Evolutionary conservation across 2,113 vertebrate species (phyloP).

Genomic region (Gallinago paraguaiae): DNA sequence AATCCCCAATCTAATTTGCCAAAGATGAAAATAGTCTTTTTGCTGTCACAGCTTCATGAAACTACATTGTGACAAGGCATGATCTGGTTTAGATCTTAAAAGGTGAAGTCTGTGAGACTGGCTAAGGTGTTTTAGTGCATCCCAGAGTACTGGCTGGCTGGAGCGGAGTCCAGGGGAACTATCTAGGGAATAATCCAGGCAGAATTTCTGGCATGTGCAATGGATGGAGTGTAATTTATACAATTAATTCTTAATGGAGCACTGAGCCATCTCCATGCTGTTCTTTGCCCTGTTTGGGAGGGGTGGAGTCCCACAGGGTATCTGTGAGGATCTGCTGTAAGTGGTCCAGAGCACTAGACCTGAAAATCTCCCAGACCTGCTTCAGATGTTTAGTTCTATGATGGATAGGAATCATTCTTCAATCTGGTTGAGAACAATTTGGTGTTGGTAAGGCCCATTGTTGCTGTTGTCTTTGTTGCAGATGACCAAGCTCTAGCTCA

Average conservation of each 20-base stretch:
- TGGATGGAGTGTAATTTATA: background rate
- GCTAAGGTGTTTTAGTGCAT: background rate
- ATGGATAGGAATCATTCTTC: background rate
- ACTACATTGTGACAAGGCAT: background rate
- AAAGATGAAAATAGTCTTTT: background rate
- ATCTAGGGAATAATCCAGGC: background rate
- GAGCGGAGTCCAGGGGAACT: background rate
- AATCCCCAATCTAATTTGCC: background rate
- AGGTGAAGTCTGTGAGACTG: background rate
- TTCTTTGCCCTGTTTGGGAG: background rate
- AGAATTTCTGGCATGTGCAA: background rate
- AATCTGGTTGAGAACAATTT: background rate
- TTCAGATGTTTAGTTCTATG: background rate
- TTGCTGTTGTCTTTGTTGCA: background rate
- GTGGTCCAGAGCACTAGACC: background rate
- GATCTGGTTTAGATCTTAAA: background rate
- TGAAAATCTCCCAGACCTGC: background rate
- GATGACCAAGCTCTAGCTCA: background rate
- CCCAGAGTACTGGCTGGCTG: background rate
- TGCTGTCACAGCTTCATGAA: background rate
- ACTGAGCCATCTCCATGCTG: background rate
- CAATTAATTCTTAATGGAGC: background rate
- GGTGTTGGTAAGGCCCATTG: background rate
- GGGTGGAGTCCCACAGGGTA: background rate
- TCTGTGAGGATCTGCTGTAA: background rate